A percentile compares a stretch with the other conserved stretches of the same genome.
phyloP scores from a whole-genome alignment of 2,113 vertebrate genomes.

The Scopus umbretta region DNA sequence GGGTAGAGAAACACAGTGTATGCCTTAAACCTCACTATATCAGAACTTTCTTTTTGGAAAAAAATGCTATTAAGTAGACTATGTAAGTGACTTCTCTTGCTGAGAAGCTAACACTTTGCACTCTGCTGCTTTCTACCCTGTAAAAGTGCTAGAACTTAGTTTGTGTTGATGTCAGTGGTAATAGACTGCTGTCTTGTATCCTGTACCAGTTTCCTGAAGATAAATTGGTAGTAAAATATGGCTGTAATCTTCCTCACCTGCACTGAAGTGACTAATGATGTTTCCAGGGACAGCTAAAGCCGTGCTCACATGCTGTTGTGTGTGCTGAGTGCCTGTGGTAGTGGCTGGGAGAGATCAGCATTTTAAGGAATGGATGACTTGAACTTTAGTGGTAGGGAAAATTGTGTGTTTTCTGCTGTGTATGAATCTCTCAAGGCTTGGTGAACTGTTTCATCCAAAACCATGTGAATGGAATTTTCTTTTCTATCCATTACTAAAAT shows the following conservation, averaged over 20 bases:
- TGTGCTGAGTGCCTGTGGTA: no score
- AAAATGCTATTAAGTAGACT: background rate
- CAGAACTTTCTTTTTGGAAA: background rate
- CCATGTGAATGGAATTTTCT: background rate
- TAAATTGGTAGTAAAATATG: background rate
- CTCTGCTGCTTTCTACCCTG: background rate
- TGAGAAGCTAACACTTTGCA: background rate
- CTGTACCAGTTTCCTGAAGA: background rate
- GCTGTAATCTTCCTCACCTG: background rate
- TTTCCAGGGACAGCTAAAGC: background rate
- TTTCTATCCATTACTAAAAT: background rate
- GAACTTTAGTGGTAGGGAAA: no score
- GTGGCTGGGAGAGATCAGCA: rapidly evolving
- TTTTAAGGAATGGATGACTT: background rate
- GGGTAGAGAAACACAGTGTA: background rate
- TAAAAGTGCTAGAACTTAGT: background rate
- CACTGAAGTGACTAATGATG: no score
- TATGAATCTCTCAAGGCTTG: background rate
- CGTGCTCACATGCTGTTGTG: rapidly evolving
- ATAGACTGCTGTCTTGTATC: background rate
- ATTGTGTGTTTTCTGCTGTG: background rate
- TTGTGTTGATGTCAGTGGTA: background rate
- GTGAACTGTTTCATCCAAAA: background rate
- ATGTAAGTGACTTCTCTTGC: background rate
- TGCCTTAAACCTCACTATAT: background rate